phyloP scores from a whole-genome alignment of 1,140 invertebrate genomes.

The Papilio xuthus region DNA sequence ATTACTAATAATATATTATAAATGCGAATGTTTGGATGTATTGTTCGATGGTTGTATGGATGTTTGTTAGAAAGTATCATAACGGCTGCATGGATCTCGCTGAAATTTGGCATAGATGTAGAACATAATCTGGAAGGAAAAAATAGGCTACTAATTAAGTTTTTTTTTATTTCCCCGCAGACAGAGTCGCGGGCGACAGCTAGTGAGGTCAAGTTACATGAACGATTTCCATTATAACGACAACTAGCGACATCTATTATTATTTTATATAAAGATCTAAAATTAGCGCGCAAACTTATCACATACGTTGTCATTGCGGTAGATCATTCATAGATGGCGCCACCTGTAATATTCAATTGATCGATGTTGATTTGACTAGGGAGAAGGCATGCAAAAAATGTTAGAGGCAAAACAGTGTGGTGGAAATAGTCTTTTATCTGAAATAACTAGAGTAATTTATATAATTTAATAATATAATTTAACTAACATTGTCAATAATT shows the following conservation, averaged over 20 bases:
- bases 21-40: too few species aligned
- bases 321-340: slow-evolving; percentile 47
- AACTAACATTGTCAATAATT: background rate
- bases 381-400: background rate
- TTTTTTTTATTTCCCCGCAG: too few species aligned
- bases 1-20: too few species aligned
- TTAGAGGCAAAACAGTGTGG: background rate
- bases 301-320: slow-evolving; percentile 19
- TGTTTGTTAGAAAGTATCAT: too few species aligned
- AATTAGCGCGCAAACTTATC: slow-evolving; percentile 28
- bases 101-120: too few species aligned
- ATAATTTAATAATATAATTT: background rate
- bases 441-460: background rate
- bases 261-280: background rate
- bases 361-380: background rate
- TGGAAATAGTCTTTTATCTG: background rate
- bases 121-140: too few species aligned
- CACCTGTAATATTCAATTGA: slow-evolving; percentile 7
- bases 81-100: too few species aligned
- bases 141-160: too few species aligned
- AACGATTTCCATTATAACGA: background rate
- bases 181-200: too few species aligned
- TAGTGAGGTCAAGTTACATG: too few species aligned
- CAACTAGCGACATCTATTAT: slow-evolving; percentile 43
- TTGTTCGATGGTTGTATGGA: too few species aligned